Evolutionary conservation across 2,113 vertebrate species (phyloP).

Genomic region (Oriolus oriolus): DNA sequence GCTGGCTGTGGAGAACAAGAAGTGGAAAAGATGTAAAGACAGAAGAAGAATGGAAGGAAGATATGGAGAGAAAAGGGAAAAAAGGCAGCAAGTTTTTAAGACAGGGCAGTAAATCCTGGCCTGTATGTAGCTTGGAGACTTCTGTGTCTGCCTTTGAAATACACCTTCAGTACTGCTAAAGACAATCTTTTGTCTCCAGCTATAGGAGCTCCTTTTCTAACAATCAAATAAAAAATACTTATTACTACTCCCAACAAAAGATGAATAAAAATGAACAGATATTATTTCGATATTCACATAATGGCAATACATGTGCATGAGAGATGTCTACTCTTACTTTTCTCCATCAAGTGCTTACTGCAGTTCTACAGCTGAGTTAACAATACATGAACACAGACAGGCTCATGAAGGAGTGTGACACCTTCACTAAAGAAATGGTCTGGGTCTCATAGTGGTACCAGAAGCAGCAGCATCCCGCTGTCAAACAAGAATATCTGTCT

Average conservation of each 20-base stretch:
- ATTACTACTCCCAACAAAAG: neutral
- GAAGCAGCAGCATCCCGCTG: neutral
- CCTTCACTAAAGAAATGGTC: neutral
- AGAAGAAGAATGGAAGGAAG: neutral
- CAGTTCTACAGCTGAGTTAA: neutral
- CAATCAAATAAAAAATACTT: neutral
- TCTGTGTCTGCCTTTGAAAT: neutral
- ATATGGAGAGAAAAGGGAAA: neutral
- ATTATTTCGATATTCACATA: neutral
- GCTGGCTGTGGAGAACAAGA: neutral
- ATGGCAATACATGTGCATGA: neutral
- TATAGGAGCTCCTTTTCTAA: neutral
- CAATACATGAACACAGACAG: neutral
- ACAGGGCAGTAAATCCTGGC: neutral
- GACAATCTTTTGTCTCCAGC: neutral
- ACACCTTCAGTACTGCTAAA: neutral
- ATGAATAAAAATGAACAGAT: neutral
- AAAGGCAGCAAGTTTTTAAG: neutral
- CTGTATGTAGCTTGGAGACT: neutral
- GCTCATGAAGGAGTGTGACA: neutral
- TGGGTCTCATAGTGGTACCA: neutral
- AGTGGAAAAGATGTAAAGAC: neutral
- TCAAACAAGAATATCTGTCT: neutral
- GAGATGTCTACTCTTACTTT: neutral
- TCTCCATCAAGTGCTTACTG: neutral